These are phyloP conservation scores for Syngnathus scovelli DNA, from an alignment of 2,113 vertebrate species.

Conservation along the genomic window DNA sequence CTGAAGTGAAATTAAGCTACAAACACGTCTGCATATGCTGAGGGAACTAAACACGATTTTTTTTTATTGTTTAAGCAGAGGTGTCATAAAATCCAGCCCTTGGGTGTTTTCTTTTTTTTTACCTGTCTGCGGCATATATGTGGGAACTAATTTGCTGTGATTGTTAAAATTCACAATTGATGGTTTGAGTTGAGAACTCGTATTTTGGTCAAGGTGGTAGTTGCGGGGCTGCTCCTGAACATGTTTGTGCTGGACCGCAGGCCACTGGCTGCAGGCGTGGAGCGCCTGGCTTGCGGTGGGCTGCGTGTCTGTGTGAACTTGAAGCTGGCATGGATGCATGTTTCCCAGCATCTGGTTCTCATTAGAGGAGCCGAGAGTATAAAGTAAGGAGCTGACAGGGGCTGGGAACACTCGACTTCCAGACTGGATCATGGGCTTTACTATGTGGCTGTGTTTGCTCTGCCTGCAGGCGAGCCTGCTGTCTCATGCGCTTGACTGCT, in stretches of 20 bases:
- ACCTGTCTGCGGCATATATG: too few relatives aligned
- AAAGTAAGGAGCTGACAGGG: slow-evolving; percentile 63
- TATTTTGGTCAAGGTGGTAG: slow-evolving; percentile 28
- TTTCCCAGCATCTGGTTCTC: slow-evolving; percentile 70
- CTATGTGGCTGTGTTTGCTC: slow-evolving; percentile 65
- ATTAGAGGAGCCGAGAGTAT: slow-evolving; percentile 71
- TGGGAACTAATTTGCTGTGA: neutral
- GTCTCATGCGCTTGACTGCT: slow-evolving; percentile 62
- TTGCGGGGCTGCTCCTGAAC: slow-evolving; percentile 45
- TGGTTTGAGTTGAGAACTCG: slow-evolving; percentile 56
- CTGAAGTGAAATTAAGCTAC: neutral
- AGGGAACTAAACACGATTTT: neutral
- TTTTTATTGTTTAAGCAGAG: neutral
- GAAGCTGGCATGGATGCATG: slow-evolving; percentile 64
- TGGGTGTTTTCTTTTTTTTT: neutral
- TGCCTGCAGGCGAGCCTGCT: slow-evolving; percentile 68
- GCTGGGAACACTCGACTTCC: slow-evolving; percentile 58
- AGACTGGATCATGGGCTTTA: slow-evolving; percentile 67
- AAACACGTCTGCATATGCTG: neutral
- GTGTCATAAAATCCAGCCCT: neutral
- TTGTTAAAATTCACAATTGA: neutral
- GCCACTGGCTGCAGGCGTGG: slow-evolving; percentile 53
- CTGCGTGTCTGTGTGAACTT: slow-evolving; percentile 69
- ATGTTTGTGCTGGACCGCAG: slow-evolving; percentile 69
- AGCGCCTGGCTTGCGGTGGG: slow-evolving; percentile 60